A percentile compares a stretch with the other conserved stretches of the same genome.
These are phyloP conservation scores for Diorhabda elongata DNA, from an alignment of 1,140 invertebrate species.

Conservation along the genomic window DNA sequence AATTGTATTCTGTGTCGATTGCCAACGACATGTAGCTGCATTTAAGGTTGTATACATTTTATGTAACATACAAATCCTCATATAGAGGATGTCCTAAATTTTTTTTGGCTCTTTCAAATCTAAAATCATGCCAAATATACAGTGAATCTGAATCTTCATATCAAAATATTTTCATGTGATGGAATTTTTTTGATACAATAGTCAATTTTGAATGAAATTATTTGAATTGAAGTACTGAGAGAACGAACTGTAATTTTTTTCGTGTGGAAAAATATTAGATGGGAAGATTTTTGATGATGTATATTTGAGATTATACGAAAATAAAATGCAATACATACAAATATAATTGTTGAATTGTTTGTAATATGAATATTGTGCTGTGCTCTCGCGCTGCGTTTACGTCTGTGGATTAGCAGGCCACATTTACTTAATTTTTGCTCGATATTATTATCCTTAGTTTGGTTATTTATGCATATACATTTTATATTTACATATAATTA, in stretches of 20 bases:
- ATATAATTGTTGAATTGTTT: slow-evolving; percentile 18
- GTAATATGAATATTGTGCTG: slow-evolving; percentile 22
- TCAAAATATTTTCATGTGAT: no score
- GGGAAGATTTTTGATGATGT: neutral
- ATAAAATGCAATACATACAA: slow-evolving; percentile 18
- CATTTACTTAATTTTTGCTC: slow-evolving; percentile 31
- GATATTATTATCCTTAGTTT: slow-evolving; percentile 22
- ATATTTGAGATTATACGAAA: neutral
- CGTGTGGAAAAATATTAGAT: no score
- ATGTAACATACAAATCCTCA: slow-evolving; percentile 7
- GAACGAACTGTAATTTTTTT: no score
- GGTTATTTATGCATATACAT: slow-evolving; percentile 13
- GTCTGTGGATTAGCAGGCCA: slow-evolving; percentile 36
- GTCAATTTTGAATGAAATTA: no score
- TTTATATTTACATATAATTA: neutral
- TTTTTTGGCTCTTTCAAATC: no score
- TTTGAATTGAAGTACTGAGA: no score
- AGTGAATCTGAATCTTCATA: no score
- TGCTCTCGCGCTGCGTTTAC: slow-evolving; percentile 26
- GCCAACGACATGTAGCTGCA: slow-evolving; percentile 36
- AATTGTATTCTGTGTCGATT: slow-evolving; percentile 45
- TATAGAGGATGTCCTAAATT: neutral
- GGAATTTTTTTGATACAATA: no score
- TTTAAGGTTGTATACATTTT: neutral
- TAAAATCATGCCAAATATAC: no score